Base-by-base conservation (phyloP, 1,140 invertebrate species). In the Drosophila watanabei region DNA sequence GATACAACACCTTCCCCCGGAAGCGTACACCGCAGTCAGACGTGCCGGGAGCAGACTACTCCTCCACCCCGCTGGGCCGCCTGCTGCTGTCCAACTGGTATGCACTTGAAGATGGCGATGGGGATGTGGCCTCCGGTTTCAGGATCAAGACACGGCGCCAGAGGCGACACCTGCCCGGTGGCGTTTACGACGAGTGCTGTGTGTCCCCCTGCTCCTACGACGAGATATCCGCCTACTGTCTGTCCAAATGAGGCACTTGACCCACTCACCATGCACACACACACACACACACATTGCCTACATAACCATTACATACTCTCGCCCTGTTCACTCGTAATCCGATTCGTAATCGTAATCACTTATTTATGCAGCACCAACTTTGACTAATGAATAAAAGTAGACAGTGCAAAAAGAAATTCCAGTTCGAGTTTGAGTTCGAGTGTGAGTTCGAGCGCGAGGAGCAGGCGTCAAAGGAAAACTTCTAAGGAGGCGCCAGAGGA, bases 331-430 rank as follows among this genome's bases (percentile, higher is more conserved):
- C 68, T 75, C 57, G 33, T 69, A 75, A 63, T 68, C 63, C 71
- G 73, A 79, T 49, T 72, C 66, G 69, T 87, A 78, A 68, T 81
- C 68, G 66, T 85, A 85, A 78, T 85, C 86, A 89, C 78, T 85
- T 88, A 88, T 88, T 88, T 85, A 88, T 81, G 86, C 84, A 88
- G 86, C 87, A 76, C 60, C 59, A 80, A 89, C 77, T 85, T 87
- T 86, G 88, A 85, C 85, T 90, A 89, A 89, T 82, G 82, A 89
- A 89, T 90, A 89, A 89, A 89, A 82, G 79, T 76, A 89, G 72
- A 89, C 87, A 66, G 85, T 79, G 85, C 85, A 77, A 61, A 89
- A 79, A 72, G 56, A 79, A 80, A 65, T 63, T 72, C 54, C 54
- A 56, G 54, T 56, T 37, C 54, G 54, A 56, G 54, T 56, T 24